Conservation (phyloP, 1,140 invertebrate species). For the Holcopasites calliopsidis region DNA sequence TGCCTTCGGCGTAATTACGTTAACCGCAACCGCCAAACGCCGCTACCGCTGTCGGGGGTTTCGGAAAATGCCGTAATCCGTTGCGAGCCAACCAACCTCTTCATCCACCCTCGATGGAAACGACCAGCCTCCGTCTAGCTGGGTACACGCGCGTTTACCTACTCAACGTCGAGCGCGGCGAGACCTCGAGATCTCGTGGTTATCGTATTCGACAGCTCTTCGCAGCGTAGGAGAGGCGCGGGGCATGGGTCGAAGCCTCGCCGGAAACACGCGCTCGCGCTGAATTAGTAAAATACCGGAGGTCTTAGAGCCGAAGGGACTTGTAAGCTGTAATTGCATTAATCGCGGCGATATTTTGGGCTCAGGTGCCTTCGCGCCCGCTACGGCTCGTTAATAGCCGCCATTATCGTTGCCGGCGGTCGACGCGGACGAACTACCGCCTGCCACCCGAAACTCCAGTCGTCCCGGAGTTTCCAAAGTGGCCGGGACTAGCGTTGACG, state of each 20-base stretch:
- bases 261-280: constrained; percentile 54
- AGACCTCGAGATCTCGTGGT: not conserved
- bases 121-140: constrained; percentile 15
- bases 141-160: constrained; percentile 8
- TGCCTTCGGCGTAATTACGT: constrained; percentile 77
- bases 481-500: constrained; percentile 37
- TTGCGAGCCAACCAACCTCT: constrained; percentile 48
- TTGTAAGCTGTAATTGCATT: constrained; percentile 80
- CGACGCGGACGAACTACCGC: constrained; percentile 49
- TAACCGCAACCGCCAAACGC: constrained; percentile 76
- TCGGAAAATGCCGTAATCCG: constrained; percentile 66
- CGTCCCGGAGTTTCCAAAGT: constrained; percentile 48
- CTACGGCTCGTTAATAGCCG: constrained; percentile 76
- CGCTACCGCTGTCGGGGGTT: constrained; percentile 63
- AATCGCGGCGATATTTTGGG: constrained; percentile 79
- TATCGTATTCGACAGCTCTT: not conserved
- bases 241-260: constrained; percentile 2
- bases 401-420: constrained; percentile 72
- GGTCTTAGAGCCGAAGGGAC: constrained; percentile 70
- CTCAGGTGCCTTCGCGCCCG: constrained; percentile 75
- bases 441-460: constrained; percentile 47
- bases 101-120: constrained; percentile 12
- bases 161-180: not conserved
- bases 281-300: constrained; percentile 71
- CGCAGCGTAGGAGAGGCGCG: not conserved